Evolutionary conservation across 1,140 invertebrate genomes (phyloP), one percentile per base, ranked within the genome.

Genomic region (Drosophila nigrodunni): DNA sequence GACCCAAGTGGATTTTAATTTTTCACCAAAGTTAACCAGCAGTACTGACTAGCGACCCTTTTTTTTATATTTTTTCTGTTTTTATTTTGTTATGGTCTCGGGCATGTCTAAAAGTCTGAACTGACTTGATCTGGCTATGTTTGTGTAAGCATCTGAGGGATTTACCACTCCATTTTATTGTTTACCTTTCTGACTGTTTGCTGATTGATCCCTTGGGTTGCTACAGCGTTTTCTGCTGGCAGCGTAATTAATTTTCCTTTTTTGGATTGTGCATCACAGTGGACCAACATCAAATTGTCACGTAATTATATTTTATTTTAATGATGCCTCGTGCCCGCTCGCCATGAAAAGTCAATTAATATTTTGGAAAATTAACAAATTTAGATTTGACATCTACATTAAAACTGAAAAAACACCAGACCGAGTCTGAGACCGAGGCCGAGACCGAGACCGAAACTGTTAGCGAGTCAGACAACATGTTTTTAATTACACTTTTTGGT

Each of bases 1-100:
- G 66, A 85, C 85, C 85, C 80, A 89, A 89, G 85, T 89, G 85
- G 86, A 89, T 89, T 89, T 89, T 89, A 85, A 89, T 89, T 89
- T 89, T 89, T 85, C 80, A 30, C 25, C 3, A 89, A 88, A 88
- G 74, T 88, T 89, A 88, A 88, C 64, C 70, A 39, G 77, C 80
- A 89, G 50, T 59, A 55, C 49, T 62, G 65, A 55, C 49, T 62
- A 64, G 34, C 77, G 80, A 89, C 80, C 83, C 85, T 87, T 87
- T 87, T 67, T 67, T 80, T 30, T 30, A 0, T 30, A 6, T 30
- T 5, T 30, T 30, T 2, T 30, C 25, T 30, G 25, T 30, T 30
- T 30, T 30, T 30, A 5, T 30, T 30, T 30, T 30, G 25, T 30
- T 77, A 18, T 8, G 9, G 15, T 30, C 8, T 15, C 39, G 34